Evolutionary conservation across 2,797 vertebrate genomes (phyloP), one percentile per base, ranked within the genome.

Genomic region (Sebastes steindachneri): DNA sequence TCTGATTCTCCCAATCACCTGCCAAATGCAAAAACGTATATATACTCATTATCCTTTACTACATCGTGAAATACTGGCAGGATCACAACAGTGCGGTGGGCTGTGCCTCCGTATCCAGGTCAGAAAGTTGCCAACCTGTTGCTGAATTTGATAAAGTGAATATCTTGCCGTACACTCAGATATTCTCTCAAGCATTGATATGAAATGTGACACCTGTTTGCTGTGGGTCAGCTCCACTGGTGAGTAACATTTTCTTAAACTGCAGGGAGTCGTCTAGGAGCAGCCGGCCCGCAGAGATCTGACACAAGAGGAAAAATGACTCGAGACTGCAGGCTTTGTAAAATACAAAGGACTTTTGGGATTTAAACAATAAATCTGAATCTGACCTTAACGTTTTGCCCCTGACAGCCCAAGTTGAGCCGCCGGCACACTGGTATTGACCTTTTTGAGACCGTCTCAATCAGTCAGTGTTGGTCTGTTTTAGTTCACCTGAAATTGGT

Each of bases 371-470:
- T 77, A 76, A 73, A 82, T 82, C 60, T 55, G 19, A 31, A 26
- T 54, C 15, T 41, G 64, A 9, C 45, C 23, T 31, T 23, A 45
- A 41, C 2, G 2, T 45, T 73, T 58, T 55, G 14, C 2, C 14
- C 14, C 55, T 48, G 53, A 55, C 60, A 54, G 28, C 57, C 45
- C 25, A 75, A 54, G 72, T 72, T 63, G 45, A 63, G 66, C 60
- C 2, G 0, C 62, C 4, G n/a, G 65, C 45, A 67, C 55, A n/a
- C 3, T 1, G 10, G 3, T 57, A 31, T 11, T 67, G 70, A 35
- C 58, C 28, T 77, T 77, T 80, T 73, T 66, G 26, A 80, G 71
- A 78, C 12, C 41, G 15, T 60, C 58, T 67, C 73, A 28, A 37
- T 80, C 77, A 35, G 14, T 75, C 74, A 72, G 25, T 65, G 68